These are phyloP conservation scores for Bursaphelenchus mucronatus DNA, from an alignment of 1,140 invertebrate species.

Conservation along the genomic window DNA sequence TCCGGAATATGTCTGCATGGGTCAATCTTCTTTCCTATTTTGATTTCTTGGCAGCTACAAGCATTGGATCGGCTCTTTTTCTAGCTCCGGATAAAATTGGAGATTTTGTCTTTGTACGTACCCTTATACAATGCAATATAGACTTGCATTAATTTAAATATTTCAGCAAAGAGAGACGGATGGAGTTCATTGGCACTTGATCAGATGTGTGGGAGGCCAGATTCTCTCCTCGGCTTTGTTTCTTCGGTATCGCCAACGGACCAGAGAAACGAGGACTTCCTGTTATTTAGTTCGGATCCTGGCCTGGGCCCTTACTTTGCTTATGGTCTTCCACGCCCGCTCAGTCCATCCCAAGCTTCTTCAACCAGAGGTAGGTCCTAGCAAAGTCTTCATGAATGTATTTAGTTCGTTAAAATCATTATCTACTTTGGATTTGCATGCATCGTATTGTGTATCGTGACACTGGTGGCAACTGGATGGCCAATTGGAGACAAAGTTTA, in stretches of 20 bases:
- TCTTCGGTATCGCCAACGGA: slow-evolving; percentile 36
- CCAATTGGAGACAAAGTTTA: slow-evolving; percentile 34
- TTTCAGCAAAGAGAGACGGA: slow-evolving; percentile 51
- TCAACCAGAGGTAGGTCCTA: slow-evolving; percentile 19
- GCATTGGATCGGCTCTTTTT: slow-evolving; percentile 28
- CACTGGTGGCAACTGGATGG: slow-evolving; percentile 40
- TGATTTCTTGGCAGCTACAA: not conserved
- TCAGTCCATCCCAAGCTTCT: slow-evolving; percentile 44
- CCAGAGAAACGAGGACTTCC: slow-evolving; percentile 39
- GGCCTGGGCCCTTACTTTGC: slow-evolving; percentile 38
- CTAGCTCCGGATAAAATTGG: slow-evolving; percentile 43
- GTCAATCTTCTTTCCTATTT: no score
- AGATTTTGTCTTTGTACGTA: slow-evolving; percentile 52
- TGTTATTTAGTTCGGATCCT: slow-evolving; percentile 51
- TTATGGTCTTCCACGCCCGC: slow-evolving; percentile 46
- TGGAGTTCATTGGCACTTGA: slow-evolving; percentile 60
- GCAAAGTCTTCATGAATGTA: not conserved
- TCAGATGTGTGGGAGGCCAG: slow-evolving; percentile 58
- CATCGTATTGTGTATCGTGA: slow-evolving; percentile 37
- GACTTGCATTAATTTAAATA: slow-evolving; percentile 1
- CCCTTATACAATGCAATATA: not conserved
- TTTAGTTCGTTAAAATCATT: slow-evolving; percentile 33
- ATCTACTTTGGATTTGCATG: slow-evolving; percentile 41
- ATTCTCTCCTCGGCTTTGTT: slow-evolving; percentile 50
- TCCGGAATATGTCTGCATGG: no score